Conservation (phyloP, 2,888 invertebrate genomes). For the Pilophorus perplexus region DNA sequence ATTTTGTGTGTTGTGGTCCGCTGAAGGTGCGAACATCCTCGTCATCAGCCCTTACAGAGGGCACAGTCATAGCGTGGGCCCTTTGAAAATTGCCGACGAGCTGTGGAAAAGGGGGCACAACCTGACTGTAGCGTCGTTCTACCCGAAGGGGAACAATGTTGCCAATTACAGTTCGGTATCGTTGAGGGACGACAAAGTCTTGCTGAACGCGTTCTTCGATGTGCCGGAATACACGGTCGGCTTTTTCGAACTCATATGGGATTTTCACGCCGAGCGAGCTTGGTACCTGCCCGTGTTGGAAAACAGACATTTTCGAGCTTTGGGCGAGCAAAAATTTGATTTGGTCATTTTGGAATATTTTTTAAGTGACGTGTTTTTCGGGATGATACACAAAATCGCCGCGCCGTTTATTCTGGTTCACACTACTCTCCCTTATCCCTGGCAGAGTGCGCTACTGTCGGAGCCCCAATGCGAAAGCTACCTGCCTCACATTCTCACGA, state of each 20-base stretch:
- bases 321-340: constrained; percentile 56
- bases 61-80: constrained; percentile 68
- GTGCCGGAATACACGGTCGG: background rate
- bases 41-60: constrained; percentile 67
- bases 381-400: constrained; percentile 62
- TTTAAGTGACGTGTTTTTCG: constrained; percentile 68
- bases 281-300: constrained; percentile 14
- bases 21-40: constrained; percentile 54
- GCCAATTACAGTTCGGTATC: background rate
- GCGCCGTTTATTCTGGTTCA: constrained; percentile 62
- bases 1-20: background rate
- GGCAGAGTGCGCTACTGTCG: constrained; percentile 60
- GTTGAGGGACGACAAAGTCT: background rate
- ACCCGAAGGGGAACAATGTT: background rate
- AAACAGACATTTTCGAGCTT: background rate
- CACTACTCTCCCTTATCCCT: constrained; percentile 63
- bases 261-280: background rate
- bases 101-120: constrained; percentile 64
- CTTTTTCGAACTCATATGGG: background rate
- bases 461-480: constrained; percentile 61
- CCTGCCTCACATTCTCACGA: constrained; percentile 54
- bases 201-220: background rate
- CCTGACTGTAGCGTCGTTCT: constrained; percentile 62
- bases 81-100: constrained; percentile 60
- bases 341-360: constrained; percentile 68